These are phyloP conservation scores for Cataglyphis livida DNA, from an alignment of 2,888 invertebrate genomes.

Conservation along the genomic window DNA sequence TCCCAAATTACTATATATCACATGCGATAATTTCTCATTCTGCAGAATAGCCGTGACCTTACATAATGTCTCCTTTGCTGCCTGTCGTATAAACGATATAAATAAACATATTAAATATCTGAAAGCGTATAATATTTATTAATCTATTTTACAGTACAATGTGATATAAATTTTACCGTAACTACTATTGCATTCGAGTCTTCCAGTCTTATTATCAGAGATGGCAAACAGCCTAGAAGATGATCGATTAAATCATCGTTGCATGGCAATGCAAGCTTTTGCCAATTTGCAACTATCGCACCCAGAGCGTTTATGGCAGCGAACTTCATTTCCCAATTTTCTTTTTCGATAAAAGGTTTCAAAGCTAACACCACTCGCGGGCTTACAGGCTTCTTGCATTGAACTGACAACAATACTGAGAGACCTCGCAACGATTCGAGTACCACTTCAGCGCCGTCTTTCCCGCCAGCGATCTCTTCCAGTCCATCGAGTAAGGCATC, in stretches of 20 bases:
- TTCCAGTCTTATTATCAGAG: conserved; percentile 80
- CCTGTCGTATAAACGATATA: conserved; percentile 63
- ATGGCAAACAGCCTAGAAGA: conserved; percentile 81
- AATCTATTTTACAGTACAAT: background rate
- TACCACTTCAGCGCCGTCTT: conserved; percentile 80
- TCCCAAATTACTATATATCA: conserved; percentile 74
- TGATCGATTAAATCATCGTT: conserved; percentile 80
- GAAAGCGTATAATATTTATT: background rate
- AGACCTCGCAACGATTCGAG: conserved; percentile 81
- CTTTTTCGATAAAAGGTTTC: conserved; percentile 83
- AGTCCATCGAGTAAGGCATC: conserved; percentile 80
- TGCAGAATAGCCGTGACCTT: conserved; percentile 76
- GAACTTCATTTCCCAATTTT: conserved; percentile 81
- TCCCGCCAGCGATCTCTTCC: conserved; percentile 78
- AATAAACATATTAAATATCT: background rate
- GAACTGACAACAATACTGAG: conserved; percentile 76
- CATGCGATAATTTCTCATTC: conserved; percentile 72
- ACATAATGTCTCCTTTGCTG: conserved; percentile 77
- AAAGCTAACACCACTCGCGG: conserved; percentile 80
- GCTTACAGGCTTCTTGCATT: conserved; percentile 77
- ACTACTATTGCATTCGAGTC: conserved; percentile 76
- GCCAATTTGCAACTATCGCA: conserved; percentile 77
- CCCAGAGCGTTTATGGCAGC: conserved; percentile 80
- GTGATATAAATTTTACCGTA: conserved; percentile 65
- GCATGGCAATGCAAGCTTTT: conserved; percentile 65